Percentiles rank a stretch among this genome's conserved stretches.
Evolutionary conservation across 1,140 invertebrate species (phyloP).

Genomic region (Trichomalopsis sarcophagae): DNA sequence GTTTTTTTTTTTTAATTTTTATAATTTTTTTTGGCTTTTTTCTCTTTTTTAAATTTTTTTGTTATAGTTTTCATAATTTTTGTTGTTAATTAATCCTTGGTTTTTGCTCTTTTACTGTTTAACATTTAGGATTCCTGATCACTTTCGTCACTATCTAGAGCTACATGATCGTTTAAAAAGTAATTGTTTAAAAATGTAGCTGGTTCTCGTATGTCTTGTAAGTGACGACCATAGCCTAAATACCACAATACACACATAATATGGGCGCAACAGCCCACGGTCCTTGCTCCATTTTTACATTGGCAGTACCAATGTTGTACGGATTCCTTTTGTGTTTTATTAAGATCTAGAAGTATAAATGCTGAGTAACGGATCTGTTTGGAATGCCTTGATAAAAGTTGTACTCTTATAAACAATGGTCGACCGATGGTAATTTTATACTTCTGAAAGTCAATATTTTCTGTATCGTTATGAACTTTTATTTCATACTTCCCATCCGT

Average conservation of each 20-base stretch:
- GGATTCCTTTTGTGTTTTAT: no score
- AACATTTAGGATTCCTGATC: no score
- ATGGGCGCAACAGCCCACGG: constrained; percentile 14
- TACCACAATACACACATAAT: constrained; percentile 7
- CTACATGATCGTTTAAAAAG: not conserved
- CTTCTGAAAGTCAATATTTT: not conserved
- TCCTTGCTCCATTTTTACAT: constrained; percentile 12
- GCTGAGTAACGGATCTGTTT: not conserved
- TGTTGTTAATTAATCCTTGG: no score
- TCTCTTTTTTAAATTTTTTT: not conserved
- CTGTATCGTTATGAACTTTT: not conserved
- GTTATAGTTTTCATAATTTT: no score
- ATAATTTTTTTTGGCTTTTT: not conserved
- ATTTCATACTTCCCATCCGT: not conserved
- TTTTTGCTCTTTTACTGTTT: no score
- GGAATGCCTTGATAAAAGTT: not conserved
- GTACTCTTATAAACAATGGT: not conserved
- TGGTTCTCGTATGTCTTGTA: not conserved
- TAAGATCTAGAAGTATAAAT: not conserved
- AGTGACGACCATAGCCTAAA: not conserved
- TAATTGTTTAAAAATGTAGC: not conserved
- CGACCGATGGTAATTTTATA: not conserved
- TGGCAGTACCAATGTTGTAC: no score
- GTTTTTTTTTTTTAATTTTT: not conserved
- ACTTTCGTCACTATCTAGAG: not conserved